Evolutionary conservation across 1,140 invertebrate species (phyloP).

Genomic region (Trichonephila clavipes): DNA sequence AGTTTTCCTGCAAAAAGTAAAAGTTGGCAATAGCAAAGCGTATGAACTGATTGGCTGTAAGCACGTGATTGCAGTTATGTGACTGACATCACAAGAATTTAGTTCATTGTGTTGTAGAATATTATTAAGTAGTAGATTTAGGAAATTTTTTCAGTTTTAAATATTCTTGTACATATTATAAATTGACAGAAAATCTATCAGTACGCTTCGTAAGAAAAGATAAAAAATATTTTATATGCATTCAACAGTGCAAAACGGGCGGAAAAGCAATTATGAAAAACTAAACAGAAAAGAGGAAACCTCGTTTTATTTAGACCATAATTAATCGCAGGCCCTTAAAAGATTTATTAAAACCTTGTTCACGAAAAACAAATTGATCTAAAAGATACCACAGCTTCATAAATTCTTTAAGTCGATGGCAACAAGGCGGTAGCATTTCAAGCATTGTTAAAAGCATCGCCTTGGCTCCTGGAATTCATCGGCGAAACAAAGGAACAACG

Average conservation of each 20-base stretch:
- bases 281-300: not conserved
- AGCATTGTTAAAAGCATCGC: not conserved
- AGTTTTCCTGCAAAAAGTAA: no score
- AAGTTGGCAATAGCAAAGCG: no score
- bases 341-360: conserved; percentile 1
- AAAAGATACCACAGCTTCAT: not conserved
- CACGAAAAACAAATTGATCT: not conserved
- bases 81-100: no score
- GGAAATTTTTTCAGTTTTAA: no score
- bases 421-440: not conserved
- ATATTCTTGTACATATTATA: no score
- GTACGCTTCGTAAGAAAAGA: no score
- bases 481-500: not conserved
- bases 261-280: not conserved
- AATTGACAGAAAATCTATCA: no score
- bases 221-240: not conserved
- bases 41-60: no score
- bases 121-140: no score
- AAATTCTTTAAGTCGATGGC: not conserved
- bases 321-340: not conserved
- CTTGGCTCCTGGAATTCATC: conserved; percentile 10
- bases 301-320: not conserved
- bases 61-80: no score
- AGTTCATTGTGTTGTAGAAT: no score
- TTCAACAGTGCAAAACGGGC: not conserved